Percentiles rank a stretch among this genome's conserved stretches.
Evolutionary conservation across 2,888 invertebrate species (phyloP).

Genomic region (Melipona bicolor): DNA sequence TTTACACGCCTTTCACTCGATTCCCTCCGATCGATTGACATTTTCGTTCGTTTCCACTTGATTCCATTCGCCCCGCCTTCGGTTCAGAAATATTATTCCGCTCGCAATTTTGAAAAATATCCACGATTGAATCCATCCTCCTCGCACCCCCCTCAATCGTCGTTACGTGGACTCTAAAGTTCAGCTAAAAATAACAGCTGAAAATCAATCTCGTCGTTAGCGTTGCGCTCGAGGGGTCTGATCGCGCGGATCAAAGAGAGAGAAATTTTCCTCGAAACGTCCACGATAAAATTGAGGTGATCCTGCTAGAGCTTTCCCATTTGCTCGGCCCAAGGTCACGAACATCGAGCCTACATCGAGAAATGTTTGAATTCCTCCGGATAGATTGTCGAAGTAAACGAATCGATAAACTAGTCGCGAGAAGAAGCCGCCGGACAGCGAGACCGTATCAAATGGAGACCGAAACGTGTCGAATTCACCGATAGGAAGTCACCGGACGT

Average conservation of each 20-base stretch:
- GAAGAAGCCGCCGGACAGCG: background rate
- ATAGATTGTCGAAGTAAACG: slow-evolving; percentile 9
- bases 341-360: background rate
- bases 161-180: too few relatives aligned
- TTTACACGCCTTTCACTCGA: background rate
- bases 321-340: slow-evolving; percentile 3
- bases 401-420: slow-evolving; percentile 9
- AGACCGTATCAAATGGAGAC: background rate
- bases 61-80: background rate
- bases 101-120: background rate
- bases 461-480: background rate
- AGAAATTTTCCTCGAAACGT: background rate
- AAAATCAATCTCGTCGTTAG: background rate
- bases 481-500: slow-evolving; percentile 5
- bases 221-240: background rate
- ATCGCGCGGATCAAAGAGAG: too few relatives aligned
- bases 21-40: background rate
- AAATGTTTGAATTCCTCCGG: slow-evolving; percentile 9
- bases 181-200: background rate
- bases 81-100: too few relatives aligned
- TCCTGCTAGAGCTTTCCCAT: background rate
- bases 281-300: background rate
- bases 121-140: background rate
- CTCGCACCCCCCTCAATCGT: background rate
- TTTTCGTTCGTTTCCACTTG: background rate